Conservation (phyloP, 2,888 invertebrate species). For the Aelia acuminata region DNA sequence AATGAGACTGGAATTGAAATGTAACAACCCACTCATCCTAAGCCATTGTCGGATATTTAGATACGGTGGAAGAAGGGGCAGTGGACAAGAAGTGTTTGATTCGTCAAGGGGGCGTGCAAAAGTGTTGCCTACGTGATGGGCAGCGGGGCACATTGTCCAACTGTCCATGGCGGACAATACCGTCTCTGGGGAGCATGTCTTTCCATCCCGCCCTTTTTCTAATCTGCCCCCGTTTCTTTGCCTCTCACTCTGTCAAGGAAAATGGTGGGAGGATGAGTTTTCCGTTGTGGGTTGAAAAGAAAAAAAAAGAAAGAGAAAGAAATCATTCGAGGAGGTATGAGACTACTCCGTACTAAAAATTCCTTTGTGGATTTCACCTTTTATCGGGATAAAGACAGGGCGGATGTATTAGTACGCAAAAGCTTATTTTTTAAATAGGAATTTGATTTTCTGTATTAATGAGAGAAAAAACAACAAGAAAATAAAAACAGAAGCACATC, state of each 20-base stretch:
- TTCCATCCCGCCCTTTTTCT: conserved; percentile 1
- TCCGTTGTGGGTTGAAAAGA: background rate
- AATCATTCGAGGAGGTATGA: background rate
- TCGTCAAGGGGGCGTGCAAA: conserved; percentile 29
- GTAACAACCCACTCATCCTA: conserved; percentile 5
- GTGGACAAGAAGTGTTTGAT: background rate
- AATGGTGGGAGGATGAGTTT: conserved; percentile 8
- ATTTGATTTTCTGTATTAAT: too few relatives aligned
- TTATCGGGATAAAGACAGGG: background rate
- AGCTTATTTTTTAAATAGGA: too few relatives aligned
- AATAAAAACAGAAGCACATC: too few relatives aligned
- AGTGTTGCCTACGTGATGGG: conserved; percentile 30
- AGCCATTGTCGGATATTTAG: conserved; percentile 10
- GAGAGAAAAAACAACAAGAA: too few relatives aligned
- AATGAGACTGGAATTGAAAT: conserved; percentile 18
- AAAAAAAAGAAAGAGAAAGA: background rate
- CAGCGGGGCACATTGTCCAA: conserved; percentile 20
- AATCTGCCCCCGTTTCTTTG: background rate
- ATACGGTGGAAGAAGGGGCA: conserved; percentile 3
- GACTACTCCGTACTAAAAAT: background rate
- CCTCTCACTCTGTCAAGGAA: background rate
- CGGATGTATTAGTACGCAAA: too few relatives aligned
- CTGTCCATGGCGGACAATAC: conserved; percentile 44
- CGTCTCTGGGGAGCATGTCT: conserved; percentile 13
- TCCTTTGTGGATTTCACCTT: background rate